Evolutionary conservation across 2,888 invertebrate species (phyloP), one percentile per base, ranked within the genome.

Genomic region (Platerodrilus igneus): DNA sequence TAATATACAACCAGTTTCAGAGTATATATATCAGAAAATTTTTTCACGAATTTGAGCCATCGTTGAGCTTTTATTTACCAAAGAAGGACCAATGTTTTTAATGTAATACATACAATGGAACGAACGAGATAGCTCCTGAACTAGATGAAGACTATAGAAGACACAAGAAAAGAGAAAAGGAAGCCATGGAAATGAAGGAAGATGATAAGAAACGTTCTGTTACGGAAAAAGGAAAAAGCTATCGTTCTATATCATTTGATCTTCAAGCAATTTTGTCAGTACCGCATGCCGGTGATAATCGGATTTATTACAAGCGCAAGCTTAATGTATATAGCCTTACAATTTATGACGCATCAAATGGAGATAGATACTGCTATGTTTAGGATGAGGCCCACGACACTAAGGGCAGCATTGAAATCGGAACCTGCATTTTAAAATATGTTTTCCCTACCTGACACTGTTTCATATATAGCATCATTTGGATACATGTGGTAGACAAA

Each of bases 331-430:
- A 44, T 25, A 51, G 49, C 44, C 48, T 48, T 20, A 52, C 50
- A 9, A 42, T 50, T 32, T 47, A 29, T 38, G 45, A 52, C 30
- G 32, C 23, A 8, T 43, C 29, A 26, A 36, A 21, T 17, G 3
- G 10, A 10, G 28, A 38, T 32, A 21, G 32, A 3, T 23, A 10
- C 9, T 38, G 32, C 13, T 38, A 21, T 29, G 22, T 50, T 2
- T 50, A 46, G 48, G 37, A 48, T 28, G 44, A 51, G 15, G 45
- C 43, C 6, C 30, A 48, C 11, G 48, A 44, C 21, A 42, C 27
- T n/a, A 48, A 49, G 20, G 41, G 45, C 7, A 45, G 44, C 39
- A 19, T 35, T 20, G 48, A 54, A 47, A 52, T 50, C 23, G 50
- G 38, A 8, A 40, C 42, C 3, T 51, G 48, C 23, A 21, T 49